Evolutionary conservation across 2,797 vertebrate species (phyloP).

Genomic region (Phrynocephalus guinanensis): DNA sequence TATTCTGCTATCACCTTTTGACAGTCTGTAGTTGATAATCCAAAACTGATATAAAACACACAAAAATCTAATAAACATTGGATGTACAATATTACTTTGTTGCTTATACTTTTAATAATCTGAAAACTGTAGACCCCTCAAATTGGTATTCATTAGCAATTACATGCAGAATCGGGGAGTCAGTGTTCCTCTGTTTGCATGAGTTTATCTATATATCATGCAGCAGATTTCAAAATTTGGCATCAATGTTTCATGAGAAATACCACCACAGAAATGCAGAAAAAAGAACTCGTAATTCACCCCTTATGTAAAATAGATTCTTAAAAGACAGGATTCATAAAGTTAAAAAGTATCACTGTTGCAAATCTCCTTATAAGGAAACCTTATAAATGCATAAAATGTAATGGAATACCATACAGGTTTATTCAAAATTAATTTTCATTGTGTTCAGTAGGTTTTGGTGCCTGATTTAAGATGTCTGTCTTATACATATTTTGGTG

Average conservation of each 20-base stretch:
- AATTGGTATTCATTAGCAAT: background rate
- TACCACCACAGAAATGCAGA: background rate
- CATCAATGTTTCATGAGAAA: background rate
- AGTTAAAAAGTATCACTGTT: background rate
- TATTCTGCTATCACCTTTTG: background rate
- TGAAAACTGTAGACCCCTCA: background rate
- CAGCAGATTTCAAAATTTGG: background rate
- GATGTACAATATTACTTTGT: background rate
- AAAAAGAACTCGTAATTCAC: too few relatives aligned
- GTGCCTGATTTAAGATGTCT: background rate
- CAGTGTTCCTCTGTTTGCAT: too few relatives aligned
- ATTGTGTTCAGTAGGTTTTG: background rate
- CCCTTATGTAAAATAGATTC: background rate
- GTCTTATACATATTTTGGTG: background rate
- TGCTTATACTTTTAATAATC: background rate
- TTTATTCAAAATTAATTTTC: background rate
- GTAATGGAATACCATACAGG: background rate
- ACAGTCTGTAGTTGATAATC: background rate
- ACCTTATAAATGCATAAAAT: constrained; percentile 38
- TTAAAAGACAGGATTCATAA: background rate
- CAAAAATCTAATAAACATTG: background rate
- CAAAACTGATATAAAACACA: background rate
- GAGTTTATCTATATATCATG: background rate
- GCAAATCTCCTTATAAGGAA: constrained; percentile 36
- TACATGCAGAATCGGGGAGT: background rate